Base-by-base conservation (phyloP, 1,140 invertebrate genomes). In the Eubasilissa regina region DNA sequence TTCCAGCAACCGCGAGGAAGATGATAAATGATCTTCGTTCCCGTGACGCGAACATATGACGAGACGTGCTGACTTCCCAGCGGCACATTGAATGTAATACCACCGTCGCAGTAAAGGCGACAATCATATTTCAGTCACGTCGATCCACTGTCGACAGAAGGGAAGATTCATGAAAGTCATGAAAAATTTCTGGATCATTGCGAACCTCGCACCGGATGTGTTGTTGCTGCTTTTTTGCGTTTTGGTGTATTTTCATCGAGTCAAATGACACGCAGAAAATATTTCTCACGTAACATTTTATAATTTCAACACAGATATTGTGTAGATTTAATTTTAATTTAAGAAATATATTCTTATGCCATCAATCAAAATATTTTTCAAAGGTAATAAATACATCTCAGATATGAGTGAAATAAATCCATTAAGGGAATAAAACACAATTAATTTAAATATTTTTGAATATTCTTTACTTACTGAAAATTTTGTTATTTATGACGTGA, bases 111-210 rank as follows among this genome's bases (percentile, higher is more conserved):
- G 25, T 17, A 11, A 1, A n/a, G 19, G 60, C 60, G 58, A 74
- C 72, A 43, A 75, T 75, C 44, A 79, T 74, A 75, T 75, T 75
- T 75, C 53, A 75, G 55, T 60, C 73, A 60, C 73, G 73, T 75
- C 51, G 73, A 75, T 45, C 10, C 53, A 9, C 8, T 13, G 15
- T 25, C 10, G 13, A 21, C 72, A 56, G 45, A 15, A 45, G 1
- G 44, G 66, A 15, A 47, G 66, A 70, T 70, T 70, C 66, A 70
- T 21, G 66, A 47, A 47, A 15, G 44, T 48, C n/a, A 13, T n/a
- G 13, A 44, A 19, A 70, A 70, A n/a, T 70, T 70, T 48, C 66
- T 7, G 45, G 43, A n/a, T 70, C 66, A 70, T 70, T 70, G 66
- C 19, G 43, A 7, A 21, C n/a, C 44, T 44, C n/a, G 64, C 45